Evolutionary conservation across 2,113 vertebrate genomes (phyloP).

Genomic region (Patagioenas fasciata): DNA sequence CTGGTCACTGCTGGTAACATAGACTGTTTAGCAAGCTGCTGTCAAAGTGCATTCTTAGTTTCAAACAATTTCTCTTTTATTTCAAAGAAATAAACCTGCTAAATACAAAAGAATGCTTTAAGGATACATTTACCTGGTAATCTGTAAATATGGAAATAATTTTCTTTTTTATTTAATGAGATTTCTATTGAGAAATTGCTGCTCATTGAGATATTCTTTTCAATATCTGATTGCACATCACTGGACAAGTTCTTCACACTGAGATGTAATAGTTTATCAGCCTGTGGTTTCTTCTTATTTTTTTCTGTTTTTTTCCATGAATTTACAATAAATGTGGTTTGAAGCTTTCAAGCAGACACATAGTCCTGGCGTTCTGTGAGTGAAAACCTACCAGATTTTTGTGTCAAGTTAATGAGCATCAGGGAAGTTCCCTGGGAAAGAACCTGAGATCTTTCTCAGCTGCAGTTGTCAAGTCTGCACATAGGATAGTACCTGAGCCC

Average conservation of each 20-base stretch:
- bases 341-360: conserved; percentile 52
- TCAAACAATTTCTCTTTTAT: conserved; percentile 40
- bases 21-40: conserved; percentile 57
- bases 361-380: conserved; percentile 48
- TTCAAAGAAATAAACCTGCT: conserved; percentile 16
- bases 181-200: conserved; percentile 67
- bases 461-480: background rate
- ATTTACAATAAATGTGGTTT: conserved; percentile 75
- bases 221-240: conserved; percentile 46
- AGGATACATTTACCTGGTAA: conserved; percentile 58
- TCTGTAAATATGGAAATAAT: conserved; percentile 82
- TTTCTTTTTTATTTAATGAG: conserved; percentile 73
- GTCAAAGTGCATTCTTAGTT: conserved; percentile 49
- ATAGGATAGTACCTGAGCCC: background rate
- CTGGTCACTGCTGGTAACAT: conserved; percentile 17
- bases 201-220: conserved; percentile 65
- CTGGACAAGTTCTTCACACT: conserved; percentile 56
- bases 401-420: background rate
- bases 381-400: conserved; percentile 19
- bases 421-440: background rate
- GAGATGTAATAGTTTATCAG: conserved; percentile 59
- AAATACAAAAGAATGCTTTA: conserved; percentile 53
- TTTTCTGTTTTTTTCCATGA: conserved; percentile 34
- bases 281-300: conserved; percentile 60
- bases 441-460: background rate